These are phyloP conservation scores for Bombyx mandarina DNA, from an alignment of 1,140 invertebrate species.

Conservation along the genomic window DNA sequence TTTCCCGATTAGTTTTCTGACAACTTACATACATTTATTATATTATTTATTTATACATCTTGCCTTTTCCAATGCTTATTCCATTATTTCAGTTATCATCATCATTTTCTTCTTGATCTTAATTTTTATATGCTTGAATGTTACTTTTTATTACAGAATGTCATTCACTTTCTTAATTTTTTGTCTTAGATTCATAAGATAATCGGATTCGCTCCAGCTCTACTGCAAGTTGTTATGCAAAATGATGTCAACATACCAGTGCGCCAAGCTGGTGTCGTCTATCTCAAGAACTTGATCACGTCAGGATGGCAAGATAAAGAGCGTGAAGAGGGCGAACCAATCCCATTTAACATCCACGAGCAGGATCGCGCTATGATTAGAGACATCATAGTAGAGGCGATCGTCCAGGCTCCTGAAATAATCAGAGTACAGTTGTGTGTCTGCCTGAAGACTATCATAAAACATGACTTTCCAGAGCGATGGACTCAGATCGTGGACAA, in stretches of 20 bases:
- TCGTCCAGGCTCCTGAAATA: constrained; percentile 93
- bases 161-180: too few relatives aligned
- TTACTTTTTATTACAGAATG: too few relatives aligned
- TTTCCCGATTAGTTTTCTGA: too few relatives aligned
- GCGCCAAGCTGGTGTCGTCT: constrained; percentile 96
- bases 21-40: too few relatives aligned
- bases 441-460: constrained; percentile 93
- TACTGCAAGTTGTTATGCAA: constrained; percentile 95
- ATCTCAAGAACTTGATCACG: constrained; percentile 95
- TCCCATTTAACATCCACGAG: constrained; percentile 93
- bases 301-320: constrained; percentile 92
- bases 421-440: constrained; percentile 90
- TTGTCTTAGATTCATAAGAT: constrained; percentile 59
- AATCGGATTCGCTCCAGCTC: constrained; percentile 90
- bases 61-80: too few relatives aligned
- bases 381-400: constrained; percentile 94
- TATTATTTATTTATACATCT: too few relatives aligned
- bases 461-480: constrained; percentile 94
- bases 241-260: constrained; percentile 91
- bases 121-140: too few relatives aligned
- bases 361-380: constrained; percentile 95
- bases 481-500: constrained; percentile 98
- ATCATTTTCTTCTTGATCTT: too few relatives aligned
- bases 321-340: constrained; percentile 78
- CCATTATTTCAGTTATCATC: too few relatives aligned